phyloP scores from a whole-genome alignment of 1,140 invertebrate species.

The Euura saliciscinereae region DNA sequence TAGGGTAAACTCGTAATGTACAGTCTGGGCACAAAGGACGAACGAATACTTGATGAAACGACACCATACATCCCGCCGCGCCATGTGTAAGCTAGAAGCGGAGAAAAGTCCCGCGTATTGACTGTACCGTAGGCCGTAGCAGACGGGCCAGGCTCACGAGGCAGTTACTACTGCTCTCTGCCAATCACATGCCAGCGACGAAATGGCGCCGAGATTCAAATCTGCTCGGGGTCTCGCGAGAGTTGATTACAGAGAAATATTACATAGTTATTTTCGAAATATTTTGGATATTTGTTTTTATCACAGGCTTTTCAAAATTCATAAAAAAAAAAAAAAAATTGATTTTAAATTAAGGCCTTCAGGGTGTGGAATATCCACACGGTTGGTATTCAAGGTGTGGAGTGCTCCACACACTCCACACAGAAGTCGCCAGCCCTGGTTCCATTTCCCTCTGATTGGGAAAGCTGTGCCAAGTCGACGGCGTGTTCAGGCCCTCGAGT shows the following conservation, averaged over 20 bases:
- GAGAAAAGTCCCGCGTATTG: not conserved
- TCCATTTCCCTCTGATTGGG: slow-evolving; percentile 67
- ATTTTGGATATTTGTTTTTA: not conserved
- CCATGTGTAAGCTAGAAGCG: not conserved
- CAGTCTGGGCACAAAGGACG: not conserved
- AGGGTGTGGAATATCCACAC: too few species aligned
- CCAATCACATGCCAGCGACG: not conserved
- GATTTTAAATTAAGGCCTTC: too few species aligned
- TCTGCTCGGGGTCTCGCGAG: not conserved
- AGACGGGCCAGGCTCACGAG: not conserved
- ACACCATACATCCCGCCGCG: not conserved
- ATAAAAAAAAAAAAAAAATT: too few species aligned
- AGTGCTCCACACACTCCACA: too few species aligned
- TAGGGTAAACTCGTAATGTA: not conserved
- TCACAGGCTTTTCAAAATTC: too few species aligned
- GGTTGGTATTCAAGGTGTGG: too few species aligned
- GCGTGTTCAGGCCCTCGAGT: slow-evolving; percentile 49
- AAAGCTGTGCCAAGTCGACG: slow-evolving; percentile 70
- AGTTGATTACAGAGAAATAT: not conserved
- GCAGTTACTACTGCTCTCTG: not conserved
- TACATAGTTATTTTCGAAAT: not conserved
- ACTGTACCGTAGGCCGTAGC: slow-evolving; percentile 1
- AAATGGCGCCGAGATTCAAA: not conserved
- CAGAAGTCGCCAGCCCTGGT: too few species aligned
- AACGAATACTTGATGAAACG: not conserved